phyloP scores from a whole-genome alignment of 1,140 invertebrate genomes.

The Panonychus citri region DNA sequence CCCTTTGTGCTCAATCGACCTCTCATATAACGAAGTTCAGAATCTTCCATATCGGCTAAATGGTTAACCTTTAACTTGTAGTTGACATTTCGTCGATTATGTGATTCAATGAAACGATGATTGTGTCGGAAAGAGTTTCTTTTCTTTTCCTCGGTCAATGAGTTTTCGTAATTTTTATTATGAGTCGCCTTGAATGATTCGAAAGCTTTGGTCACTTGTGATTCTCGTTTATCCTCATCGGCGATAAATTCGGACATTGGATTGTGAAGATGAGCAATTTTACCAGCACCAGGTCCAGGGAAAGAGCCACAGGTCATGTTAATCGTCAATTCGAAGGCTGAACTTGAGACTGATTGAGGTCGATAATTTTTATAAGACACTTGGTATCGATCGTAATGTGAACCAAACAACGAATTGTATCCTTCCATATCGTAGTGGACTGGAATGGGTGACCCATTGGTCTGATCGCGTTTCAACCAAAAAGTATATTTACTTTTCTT shows the following conservation, averaged over 20 bases:
- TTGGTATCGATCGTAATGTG: slow-evolving; percentile 88
- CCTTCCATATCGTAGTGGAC: slow-evolving; percentile 76
- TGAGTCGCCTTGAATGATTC: slow-evolving; percentile 48
- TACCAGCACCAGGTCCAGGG: slow-evolving; percentile 55
- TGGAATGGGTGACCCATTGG: slow-evolving; percentile 25
- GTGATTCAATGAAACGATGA: slow-evolving; percentile 53
- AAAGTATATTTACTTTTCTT: slow-evolving; percentile 54
- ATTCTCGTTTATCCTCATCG: slow-evolving; percentile 31
- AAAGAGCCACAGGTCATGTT: slow-evolving; percentile 41
- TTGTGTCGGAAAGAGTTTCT: slow-evolving; percentile 70
- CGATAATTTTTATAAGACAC: slow-evolving; percentile 52
- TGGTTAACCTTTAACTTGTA: slow-evolving; percentile 63
- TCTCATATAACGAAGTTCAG: slow-evolving; percentile 51
- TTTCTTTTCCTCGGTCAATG: slow-evolving; percentile 40
- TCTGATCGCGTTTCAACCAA: background rate
- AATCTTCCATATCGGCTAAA: slow-evolving; percentile 51
- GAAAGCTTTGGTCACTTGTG: slow-evolving; percentile 53
- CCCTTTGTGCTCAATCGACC: slow-evolving; percentile 39
- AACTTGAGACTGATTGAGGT: slow-evolving; percentile 14
- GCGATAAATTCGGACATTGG: slow-evolving; percentile 71
- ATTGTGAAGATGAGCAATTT: slow-evolving; percentile 35
- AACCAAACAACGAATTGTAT: slow-evolving; percentile 68
- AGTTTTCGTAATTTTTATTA: slow-evolving; percentile 36
- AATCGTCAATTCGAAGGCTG: slow-evolving; percentile 2
- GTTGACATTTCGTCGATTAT: slow-evolving; percentile 46